phyloP scores from a whole-genome alignment of 2,797 vertebrate genomes.

The Macropodus opercularis region DNA sequence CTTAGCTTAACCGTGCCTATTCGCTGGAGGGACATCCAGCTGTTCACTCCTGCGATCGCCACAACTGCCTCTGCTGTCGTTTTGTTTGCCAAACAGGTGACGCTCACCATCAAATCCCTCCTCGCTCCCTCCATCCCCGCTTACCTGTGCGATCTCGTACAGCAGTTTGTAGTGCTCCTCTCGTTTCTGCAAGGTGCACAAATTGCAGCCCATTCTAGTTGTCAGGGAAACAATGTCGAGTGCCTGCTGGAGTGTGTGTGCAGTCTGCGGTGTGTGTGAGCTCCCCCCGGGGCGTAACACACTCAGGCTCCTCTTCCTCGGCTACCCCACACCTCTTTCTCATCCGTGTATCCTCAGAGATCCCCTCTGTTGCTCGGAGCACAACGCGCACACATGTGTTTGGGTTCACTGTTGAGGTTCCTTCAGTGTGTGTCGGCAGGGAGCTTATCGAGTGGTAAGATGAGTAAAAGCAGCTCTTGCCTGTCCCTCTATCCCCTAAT shows the following conservation, averaged over 20 bases:
- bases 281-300: slow-evolving; percentile 83
- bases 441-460: slow-evolving; percentile 42
- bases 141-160: slow-evolving; percentile 99
- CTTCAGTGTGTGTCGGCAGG: slow-evolving; percentile 28
- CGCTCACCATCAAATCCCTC: neutral
- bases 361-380: slow-evolving; percentile 55
- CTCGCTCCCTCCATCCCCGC: slow-evolving; percentile 47
- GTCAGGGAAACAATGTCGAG: slow-evolving; percentile 79
- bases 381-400: slow-evolving; percentile 28
- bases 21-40: neutral
- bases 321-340: slow-evolving; percentile 87
- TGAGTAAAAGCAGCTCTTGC: slow-evolving; percentile 59
- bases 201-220: slow-evolving; percentile 98
- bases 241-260: slow-evolving; percentile 64
- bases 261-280: slow-evolving; percentile 63
- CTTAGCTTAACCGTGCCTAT: slow-evolving; percentile 1
- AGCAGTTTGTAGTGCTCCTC: slow-evolving; percentile 99
- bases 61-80: slow-evolving; percentile 3
- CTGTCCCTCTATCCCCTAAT: slow-evolving; percentile 45
- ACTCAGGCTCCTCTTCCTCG: slow-evolving; percentile 89
- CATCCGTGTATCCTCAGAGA: slow-evolving; percentile 91
- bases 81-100: neutral
- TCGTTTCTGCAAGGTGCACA: slow-evolving; percentile 99
- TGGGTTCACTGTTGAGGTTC: slow-evolving; percentile 36
- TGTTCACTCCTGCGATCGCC: slow-evolving; percentile 4